Conservation (phyloP, 2,888 invertebrate species). For the Leptopilina myrica region DNA sequence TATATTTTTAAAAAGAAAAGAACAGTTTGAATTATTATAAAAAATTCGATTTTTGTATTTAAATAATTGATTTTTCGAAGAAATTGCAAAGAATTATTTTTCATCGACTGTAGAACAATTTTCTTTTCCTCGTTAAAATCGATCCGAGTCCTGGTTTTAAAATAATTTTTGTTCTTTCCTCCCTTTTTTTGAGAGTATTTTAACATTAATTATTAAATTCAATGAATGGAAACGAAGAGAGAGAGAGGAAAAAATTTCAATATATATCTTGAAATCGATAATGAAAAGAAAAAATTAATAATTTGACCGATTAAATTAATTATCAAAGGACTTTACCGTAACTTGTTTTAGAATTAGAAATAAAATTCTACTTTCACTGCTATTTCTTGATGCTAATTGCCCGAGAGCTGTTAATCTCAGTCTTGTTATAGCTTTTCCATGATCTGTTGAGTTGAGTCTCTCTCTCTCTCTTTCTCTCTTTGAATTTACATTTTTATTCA, state of each 20-base stretch:
- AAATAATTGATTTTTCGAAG: no score
- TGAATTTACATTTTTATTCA: slow-evolving; percentile 62
- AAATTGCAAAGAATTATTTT: no score
- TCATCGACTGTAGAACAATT: no score
- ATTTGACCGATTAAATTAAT: slow-evolving; percentile 22
- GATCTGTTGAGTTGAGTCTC: slow-evolving; percentile 56
- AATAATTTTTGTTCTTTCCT: no score
- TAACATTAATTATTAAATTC: no score
- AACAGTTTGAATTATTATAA: no score
- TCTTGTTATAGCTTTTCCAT: slow-evolving; percentile 51
- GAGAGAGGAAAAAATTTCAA: not conserved
- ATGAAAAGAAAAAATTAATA: slow-evolving; percentile 8
- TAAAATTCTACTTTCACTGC: slow-evolving; percentile 64
- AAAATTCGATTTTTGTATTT: no score
- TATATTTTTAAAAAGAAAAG: no score
- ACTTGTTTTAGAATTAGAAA: slow-evolving; percentile 41
- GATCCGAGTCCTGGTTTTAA: no score
- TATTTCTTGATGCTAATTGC: slow-evolving; percentile 67
- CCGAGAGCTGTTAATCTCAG: slow-evolving; percentile 57
- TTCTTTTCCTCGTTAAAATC: no score
- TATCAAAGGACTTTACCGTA: slow-evolving; percentile 29
- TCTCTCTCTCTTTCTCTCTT: slow-evolving; percentile 39
- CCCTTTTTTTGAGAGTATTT: no score
- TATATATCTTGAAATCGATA: not conserved
- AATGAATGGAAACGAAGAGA: not conserved